Evolutionary conservation across 1,140 invertebrate genomes (phyloP).

Genomic region (Hylaeus anthracinus): DNA sequence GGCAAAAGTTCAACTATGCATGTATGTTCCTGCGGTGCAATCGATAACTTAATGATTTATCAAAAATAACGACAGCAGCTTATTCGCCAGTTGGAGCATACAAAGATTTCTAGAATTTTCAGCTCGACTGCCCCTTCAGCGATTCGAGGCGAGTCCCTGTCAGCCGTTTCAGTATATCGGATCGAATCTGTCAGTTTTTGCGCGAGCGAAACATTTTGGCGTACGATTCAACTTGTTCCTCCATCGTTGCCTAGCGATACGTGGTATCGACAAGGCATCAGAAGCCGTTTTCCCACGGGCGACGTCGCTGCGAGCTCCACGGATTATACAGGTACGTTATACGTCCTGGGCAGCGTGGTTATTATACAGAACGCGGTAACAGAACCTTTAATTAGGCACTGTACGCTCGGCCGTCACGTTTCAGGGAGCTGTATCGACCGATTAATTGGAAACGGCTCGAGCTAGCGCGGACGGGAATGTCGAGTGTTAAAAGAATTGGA

Average conservation of each 20-base stretch:
- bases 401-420: conserved; percentile 3
- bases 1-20: not conserved
- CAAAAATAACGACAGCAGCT: too few relatives aligned
- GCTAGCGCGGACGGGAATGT: too few relatives aligned
- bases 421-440: not conserved
- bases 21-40: too few relatives aligned
- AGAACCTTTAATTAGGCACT: conserved; percentile 25
- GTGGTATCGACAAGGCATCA: conserved; percentile 42
- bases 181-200: conserved; percentile 1
- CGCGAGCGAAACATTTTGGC: conserved; percentile 15
- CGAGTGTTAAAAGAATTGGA: conserved; percentile 8
- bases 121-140: not conserved
- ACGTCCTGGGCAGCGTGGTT: not conserved
- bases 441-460: conserved; percentile 29
- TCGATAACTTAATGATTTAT: too few relatives aligned
- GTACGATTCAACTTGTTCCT: not conserved
- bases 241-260: not conserved
- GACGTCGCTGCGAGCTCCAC: conserved; percentile 2
- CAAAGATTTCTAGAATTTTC: too few relatives aligned
- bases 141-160: not conserved
- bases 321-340: conserved; percentile 12
- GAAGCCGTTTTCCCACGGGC: conserved; percentile 32
- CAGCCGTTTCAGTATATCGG: not conserved
- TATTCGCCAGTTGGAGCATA: too few relatives aligned
- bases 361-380: conserved; percentile 20